Base-by-base conservation (phyloP, 2,888 invertebrate species). In the Caenorhabditis drosophilae region DNA sequence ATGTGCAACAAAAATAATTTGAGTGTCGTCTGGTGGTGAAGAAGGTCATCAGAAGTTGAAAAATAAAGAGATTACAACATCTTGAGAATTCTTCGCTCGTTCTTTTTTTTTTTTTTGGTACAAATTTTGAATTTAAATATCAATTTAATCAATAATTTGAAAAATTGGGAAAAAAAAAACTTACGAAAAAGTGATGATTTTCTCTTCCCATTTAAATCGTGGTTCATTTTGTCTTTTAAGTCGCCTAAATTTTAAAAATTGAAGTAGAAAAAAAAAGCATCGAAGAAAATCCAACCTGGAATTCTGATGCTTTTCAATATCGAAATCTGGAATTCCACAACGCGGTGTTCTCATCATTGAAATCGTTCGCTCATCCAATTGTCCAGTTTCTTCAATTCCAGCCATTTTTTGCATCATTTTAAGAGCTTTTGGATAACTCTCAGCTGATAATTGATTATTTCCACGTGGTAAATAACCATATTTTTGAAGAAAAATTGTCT, bases 331-430 rank as follows among this genome's bases (percentile, higher is more conserved):
- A 38, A 42, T 41, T 35, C 69, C 69, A 51, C 69, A 69, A 31
- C 69, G 45, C 23, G 56, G 59, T 11, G 35, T 38, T n/a, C 47
- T 46, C 63, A 69, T 63, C 56, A 63, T 59, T 25, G 46, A 22
- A 35, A 46, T 57, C 27, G 69, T 69, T 18, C 51, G 20, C 25
- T 53, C 60, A 36, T 69, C 69, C 23, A 69, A 23, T 18, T 51
- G 51, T 18, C 69, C 69, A 23, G 69, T 69, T 20, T 56, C 55
- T 26, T 51, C 53, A 26, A 68, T 12, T 34, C 55, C 68, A 9
- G 63, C 63, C 62, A 63, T 59, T 31, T 56, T 23, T 42, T 68
- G 68, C 59, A 68, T 63, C 12, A 44, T 50, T 35, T 54, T 58
- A 6, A 67, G 36, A 2, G 58, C 62, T 11, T 58, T 53, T 25